Conservation (phyloP, 2,888 invertebrate species). For the Branchellion lobata region DNA sequence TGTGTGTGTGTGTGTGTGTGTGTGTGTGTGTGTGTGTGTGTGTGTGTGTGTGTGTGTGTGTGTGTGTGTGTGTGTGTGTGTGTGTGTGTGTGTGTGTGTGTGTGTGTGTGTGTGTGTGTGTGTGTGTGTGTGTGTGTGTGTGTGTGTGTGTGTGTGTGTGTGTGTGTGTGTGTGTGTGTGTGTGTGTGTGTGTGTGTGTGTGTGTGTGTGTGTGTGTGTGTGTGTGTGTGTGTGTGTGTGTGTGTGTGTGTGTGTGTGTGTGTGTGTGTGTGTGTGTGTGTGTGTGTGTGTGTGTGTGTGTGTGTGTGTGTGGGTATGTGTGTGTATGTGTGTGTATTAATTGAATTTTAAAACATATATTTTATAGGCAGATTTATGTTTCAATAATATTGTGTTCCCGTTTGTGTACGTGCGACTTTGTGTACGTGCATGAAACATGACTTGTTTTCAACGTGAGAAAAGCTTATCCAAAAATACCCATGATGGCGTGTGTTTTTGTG, state of each 20-base stretch:
- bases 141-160: neutral
- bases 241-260: neutral
- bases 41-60: too few relatives aligned
- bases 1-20: neutral
- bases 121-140: slow-evolving; percentile 4
- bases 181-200: neutral
- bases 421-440: too few relatives aligned
- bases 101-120: too few relatives aligned
- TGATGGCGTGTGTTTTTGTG: neutral
- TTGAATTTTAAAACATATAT: too few relatives aligned
- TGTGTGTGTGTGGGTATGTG: neutral
- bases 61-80: too few relatives aligned
- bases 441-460: too few relatives aligned
- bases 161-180: neutral
- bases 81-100: too few relatives aligned
- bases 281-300: neutral
- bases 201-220: neutral
- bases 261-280: neutral
- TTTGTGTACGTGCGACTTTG: too few relatives aligned
- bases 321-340: neutral
- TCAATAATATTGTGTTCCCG: too few relatives aligned
- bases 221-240: neutral
- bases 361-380: too few relatives aligned
- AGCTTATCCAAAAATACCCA: too few relatives aligned
- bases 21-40: neutral